phyloP scores from a whole-genome alignment of 2,888 invertebrate genomes.

The Eristalinus aeneus region DNA sequence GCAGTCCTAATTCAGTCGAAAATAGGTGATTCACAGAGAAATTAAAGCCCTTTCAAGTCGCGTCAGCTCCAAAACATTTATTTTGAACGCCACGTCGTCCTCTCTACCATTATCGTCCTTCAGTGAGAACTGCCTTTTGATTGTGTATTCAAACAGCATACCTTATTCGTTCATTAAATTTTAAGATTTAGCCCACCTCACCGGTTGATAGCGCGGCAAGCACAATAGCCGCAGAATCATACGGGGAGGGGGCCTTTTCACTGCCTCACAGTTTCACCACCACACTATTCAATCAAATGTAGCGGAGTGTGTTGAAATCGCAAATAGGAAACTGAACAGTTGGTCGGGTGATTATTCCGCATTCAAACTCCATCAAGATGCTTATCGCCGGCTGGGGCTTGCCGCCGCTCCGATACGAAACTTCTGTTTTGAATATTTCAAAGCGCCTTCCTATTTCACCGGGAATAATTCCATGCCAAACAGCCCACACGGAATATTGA shows the following conservation, averaged over 20 bases:
- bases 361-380: neutral
- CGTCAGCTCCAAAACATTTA: neutral
- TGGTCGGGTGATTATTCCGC: neutral
- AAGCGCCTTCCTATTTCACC: neutral
- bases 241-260: neutral
- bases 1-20: neutral
- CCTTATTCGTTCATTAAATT: neutral
- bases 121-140: neutral
- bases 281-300: neutral
- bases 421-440: neutral
- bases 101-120: neutral
- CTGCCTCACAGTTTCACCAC: neutral
- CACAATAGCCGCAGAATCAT: neutral
- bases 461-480: neutral
- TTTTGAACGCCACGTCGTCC: neutral
- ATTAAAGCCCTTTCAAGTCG: neutral
- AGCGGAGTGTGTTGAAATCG: neutral
- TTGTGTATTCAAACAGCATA: neutral
- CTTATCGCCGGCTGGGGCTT: neutral
- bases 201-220: neutral
- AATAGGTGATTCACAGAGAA: neutral
- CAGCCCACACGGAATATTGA: neutral
- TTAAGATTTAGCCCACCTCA: neutral
- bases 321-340: neutral
- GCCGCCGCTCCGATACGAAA: neutral